phyloP scores from a whole-genome alignment of 92 coral and sea anemone species.

The Palythoa grandis region DNA sequence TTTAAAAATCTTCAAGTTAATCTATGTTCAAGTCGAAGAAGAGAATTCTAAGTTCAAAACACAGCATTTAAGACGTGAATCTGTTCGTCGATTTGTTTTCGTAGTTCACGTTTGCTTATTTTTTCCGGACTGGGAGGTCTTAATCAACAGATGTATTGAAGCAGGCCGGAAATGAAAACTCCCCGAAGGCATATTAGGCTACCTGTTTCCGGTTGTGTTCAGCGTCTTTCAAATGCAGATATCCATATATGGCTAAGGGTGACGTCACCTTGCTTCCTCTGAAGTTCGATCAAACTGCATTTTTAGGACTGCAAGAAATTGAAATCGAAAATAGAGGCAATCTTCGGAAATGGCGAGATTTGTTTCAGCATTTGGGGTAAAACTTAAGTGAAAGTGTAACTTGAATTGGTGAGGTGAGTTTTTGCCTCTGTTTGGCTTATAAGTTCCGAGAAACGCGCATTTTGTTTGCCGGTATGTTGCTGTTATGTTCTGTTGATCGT shows the following conservation, averaged over 20 bases:
- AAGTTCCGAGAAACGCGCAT: too few species aligned
- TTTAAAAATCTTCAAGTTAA: background rate
- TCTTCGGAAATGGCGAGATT: background rate
- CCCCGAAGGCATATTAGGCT: background rate
- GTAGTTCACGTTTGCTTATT: background rate
- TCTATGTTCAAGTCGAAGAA: background rate
- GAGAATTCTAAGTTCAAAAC: background rate
- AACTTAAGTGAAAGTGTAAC: background rate
- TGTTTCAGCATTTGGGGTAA: background rate
- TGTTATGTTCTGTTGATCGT: slow-evolving; percentile 6
- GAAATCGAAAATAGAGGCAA: background rate
- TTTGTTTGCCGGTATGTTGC: background rate
- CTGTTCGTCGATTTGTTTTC: background rate
- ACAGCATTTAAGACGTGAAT: background rate
- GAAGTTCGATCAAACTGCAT: slow-evolving; percentile 1
- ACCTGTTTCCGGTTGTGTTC: slow-evolving; percentile 16
- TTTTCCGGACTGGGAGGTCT: slow-evolving; percentile 14
- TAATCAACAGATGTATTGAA: background rate
- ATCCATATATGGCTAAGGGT: background rate
- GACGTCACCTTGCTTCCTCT: slow-evolving; percentile 5
- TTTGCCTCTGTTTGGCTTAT: too few species aligned
- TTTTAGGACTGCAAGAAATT: background rate
- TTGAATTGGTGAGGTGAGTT: background rate
- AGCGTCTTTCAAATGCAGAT: background rate
- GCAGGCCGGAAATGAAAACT: background rate